A percentile compares a stretch with the other conserved stretches of the same genome.
These are phyloP conservation scores for Hemithea aestivaria DNA, from an alignment of 2,888 invertebrate genomes.

Conservation along the genomic window DNA sequence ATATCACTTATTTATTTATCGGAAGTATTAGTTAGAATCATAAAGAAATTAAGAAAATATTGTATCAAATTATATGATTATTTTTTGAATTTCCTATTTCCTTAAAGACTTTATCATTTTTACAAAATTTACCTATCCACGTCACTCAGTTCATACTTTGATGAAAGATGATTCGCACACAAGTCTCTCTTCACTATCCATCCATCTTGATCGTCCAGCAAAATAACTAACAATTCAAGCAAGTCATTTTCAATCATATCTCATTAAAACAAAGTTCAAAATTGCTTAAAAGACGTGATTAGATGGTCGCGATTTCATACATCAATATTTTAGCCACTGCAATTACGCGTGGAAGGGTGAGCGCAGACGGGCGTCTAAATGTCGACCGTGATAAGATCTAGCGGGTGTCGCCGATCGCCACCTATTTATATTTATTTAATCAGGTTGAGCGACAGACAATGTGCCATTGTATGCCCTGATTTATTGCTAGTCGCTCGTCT, in stretches of 20 bases:
- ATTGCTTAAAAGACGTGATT: constrained; percentile 24
- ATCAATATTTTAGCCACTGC: constrained; percentile 47
- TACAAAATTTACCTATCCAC: constrained; percentile 2
- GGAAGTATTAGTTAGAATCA: too few relatives aligned
- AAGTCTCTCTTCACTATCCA: constrained; percentile 36
- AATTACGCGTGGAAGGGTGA: constrained; percentile 43
- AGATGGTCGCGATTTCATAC: constrained; percentile 36
- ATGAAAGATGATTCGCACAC: constrained; percentile 42
- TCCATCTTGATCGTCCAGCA: constrained; percentile 32
- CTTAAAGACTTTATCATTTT: neutral
- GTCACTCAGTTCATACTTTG: constrained; percentile 16
- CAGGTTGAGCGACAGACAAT: constrained; percentile 75
- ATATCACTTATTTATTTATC: too few relatives aligned
- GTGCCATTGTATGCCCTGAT: constrained; percentile 74
- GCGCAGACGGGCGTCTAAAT: constrained; percentile 52
- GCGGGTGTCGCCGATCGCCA: constrained; percentile 64
- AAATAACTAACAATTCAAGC: constrained; percentile 38
- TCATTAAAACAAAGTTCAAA: constrained; percentile 38
- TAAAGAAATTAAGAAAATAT: too few relatives aligned
- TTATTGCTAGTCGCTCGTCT: constrained; percentile 54
- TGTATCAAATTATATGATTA: too few relatives aligned
- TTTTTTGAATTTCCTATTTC: too few relatives aligned
- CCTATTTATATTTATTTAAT: constrained; percentile 76
- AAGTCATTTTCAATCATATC: constrained; percentile 36
- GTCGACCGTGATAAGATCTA: constrained; percentile 69